Conservation (phyloP, 2,113 vertebrate species). For the Mobula hypostoma region DNA sequence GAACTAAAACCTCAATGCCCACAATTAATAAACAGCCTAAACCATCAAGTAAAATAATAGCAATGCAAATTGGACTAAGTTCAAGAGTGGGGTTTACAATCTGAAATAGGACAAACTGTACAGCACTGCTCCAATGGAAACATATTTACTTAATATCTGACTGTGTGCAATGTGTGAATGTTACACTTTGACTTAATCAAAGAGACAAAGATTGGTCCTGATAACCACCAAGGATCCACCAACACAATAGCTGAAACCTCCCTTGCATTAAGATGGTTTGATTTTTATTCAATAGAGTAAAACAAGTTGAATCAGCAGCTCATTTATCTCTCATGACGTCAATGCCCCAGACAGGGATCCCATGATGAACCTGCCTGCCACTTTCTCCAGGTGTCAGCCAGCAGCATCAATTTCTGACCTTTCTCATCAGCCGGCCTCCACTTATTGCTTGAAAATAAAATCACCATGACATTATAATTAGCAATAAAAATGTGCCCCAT, state of each 20-base stretch:
- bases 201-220: not conserved
- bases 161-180: not conserved
- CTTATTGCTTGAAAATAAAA: not conserved
- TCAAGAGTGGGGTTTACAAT: too few species aligned
- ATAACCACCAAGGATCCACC: not conserved
- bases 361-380: not conserved
- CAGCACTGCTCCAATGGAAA: not conserved
- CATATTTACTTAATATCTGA: conserved; percentile 4
- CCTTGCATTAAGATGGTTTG: not conserved
- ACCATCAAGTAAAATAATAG: too few species aligned
- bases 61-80: too few species aligned
- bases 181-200: conserved; percentile 6
- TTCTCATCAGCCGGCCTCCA: not conserved
- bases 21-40: too few species aligned
- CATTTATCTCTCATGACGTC: conserved; percentile 5
- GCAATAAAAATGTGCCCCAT: not conserved
- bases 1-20: not conserved
- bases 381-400: too few species aligned
- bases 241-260: not conserved
- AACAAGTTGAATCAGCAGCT: not conserved
- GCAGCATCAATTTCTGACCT: not conserved
- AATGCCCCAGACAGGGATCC: not conserved
- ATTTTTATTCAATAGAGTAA: not conserved
- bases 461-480: not conserved
- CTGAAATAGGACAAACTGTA: conserved; percentile 10